These are phyloP conservation scores for Campylorhamphus procurvoides DNA, from an alignment of 2,113 vertebrate genomes.

Conservation along the genomic window DNA sequence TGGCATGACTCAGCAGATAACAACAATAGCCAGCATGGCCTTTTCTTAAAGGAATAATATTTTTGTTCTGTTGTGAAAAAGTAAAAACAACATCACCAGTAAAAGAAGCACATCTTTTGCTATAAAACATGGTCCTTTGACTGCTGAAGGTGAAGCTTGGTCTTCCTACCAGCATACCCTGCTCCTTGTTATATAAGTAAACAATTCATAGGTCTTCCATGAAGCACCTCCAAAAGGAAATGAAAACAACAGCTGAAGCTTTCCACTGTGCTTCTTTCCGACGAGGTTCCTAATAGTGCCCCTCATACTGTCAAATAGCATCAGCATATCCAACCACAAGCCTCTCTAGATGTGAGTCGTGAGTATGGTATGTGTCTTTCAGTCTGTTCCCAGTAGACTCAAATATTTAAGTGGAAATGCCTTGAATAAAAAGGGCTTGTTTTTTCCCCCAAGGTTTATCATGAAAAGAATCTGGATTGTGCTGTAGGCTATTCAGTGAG, in stretches of 20 bases:
- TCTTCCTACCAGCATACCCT: not conserved
- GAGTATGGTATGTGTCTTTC: not conserved
- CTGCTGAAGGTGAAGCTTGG: not conserved
- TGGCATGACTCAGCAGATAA: conserved; percentile 42
- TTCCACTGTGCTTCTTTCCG: not conserved
- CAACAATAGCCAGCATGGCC: not conserved
- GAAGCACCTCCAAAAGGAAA: not conserved
- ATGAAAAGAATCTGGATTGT: not conserved
- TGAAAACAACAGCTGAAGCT: not conserved
- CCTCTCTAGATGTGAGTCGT: not conserved
- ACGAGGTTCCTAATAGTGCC: not conserved
- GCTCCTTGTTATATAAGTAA: not conserved
- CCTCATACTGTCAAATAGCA: not conserved
- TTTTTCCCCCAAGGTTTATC: not conserved
- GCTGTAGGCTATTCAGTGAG: not conserved
- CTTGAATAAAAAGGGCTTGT: not conserved
- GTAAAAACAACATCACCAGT: not conserved
- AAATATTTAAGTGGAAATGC: conserved; percentile 28
- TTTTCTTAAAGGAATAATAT: not conserved
- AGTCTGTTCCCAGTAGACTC: not conserved
- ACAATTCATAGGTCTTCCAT: not conserved
- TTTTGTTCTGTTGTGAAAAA: not conserved
- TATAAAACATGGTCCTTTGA: not conserved
- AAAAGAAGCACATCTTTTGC: not conserved
- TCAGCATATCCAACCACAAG: not conserved